These are phyloP conservation scores for Oryzias javanicus DNA, from an alignment of 2,113 vertebrate species.

Conservation along the genomic window DNA sequence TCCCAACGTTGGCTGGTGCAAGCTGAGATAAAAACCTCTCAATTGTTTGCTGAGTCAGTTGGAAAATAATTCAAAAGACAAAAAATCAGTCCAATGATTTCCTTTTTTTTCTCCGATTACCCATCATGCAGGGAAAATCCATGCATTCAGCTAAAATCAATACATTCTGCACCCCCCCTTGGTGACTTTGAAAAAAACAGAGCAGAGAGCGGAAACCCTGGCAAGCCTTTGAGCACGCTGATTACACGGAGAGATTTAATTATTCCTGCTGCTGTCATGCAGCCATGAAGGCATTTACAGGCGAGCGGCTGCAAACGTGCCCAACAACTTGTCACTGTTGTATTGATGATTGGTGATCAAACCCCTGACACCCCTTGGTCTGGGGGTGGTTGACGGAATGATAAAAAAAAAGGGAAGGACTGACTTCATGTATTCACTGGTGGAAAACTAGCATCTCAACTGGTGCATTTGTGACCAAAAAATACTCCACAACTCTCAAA, in stretches of 20 bases:
- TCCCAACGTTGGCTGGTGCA: too few species aligned
- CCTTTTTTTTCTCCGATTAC: neutral
- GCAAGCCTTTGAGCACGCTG: constrained; percentile 22
- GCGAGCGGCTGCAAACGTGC: constrained; percentile 29
- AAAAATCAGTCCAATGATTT: neutral
- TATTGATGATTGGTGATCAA: constrained; percentile 14
- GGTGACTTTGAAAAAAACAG: neutral
- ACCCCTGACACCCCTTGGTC: constrained; percentile 7
- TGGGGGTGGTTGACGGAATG: constrained; percentile 13
- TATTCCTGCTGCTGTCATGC: constrained; percentile 31
- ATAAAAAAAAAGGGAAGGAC: neutral
- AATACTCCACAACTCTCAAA: too few species aligned
- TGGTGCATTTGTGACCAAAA: too few species aligned
- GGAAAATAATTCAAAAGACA: too few species aligned
- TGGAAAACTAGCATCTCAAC: too few species aligned
- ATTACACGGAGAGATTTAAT: constrained; percentile 47
- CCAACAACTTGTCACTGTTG: constrained; percentile 5
- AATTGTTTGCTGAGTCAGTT: too few species aligned
- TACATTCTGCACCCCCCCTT: neutral
- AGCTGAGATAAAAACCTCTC: too few species aligned
- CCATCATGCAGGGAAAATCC: neutral
- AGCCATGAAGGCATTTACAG: constrained; percentile 18
- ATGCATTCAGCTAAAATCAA: neutral
- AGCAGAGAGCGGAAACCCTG: constrained; percentile 19
- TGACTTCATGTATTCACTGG: neutral